phyloP scores from a whole-genome alignment of 2,888 invertebrate species.

The Siphlonurus alternatus region DNA sequence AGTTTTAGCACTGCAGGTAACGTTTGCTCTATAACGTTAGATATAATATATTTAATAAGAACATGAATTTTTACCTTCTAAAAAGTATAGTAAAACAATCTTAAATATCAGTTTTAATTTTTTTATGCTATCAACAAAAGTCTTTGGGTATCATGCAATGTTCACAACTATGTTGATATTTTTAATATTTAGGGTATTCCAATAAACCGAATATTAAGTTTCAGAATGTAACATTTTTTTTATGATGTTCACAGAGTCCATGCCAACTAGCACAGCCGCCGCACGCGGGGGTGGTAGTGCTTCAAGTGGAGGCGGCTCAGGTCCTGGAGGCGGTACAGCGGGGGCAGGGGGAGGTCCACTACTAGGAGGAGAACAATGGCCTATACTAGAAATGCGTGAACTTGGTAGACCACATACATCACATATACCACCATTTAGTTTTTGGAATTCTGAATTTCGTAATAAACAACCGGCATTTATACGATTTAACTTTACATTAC shows the following conservation, averaged over 20 bases:
- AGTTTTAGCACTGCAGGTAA: too few relatives aligned
- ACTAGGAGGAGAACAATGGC: conserved; percentile 48
- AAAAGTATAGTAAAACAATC: too few relatives aligned
- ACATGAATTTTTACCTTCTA: too few relatives aligned
- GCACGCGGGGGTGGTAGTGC: conserved; percentile 4
- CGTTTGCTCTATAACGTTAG: too few relatives aligned
- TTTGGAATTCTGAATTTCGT: conserved; percentile 85
- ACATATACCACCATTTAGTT: conserved; percentile 76
- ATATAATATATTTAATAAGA: too few relatives aligned
- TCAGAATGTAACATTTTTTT: too few relatives aligned
- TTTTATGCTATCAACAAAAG: too few relatives aligned
- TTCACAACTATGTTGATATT: too few relatives aligned
- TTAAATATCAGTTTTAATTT: too few relatives aligned
- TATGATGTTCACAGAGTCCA: conserved; percentile 48
- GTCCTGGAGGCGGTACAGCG: conserved; percentile 30
- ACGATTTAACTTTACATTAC: conserved; percentile 74
- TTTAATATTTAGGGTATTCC: too few relatives aligned
- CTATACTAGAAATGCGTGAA: conserved; percentile 62
- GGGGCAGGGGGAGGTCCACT: conserved; percentile 38
- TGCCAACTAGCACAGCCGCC: conserved; percentile 50
- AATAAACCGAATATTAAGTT: too few relatives aligned
- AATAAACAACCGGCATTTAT: conserved; percentile 82
- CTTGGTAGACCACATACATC: conserved; percentile 69
- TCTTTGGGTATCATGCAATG: too few relatives aligned
- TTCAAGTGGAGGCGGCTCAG: not conserved